These are phyloP conservation scores for Lacerta agilis DNA, from an alignment of 2,797 vertebrate genomes.

Conservation along the genomic window DNA sequence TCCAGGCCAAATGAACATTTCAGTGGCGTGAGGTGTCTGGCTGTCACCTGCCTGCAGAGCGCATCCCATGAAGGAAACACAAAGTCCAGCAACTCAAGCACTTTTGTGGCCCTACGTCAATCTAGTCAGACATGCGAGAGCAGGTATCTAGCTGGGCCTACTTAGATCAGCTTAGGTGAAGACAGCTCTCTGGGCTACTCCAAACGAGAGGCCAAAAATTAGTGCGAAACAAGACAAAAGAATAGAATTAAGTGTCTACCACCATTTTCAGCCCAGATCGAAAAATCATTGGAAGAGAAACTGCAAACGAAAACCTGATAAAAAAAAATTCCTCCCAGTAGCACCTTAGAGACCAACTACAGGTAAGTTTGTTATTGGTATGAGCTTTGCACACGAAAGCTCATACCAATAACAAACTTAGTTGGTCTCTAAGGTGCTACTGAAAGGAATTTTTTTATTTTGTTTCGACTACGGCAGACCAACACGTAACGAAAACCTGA, in stretches of 20 bases:
- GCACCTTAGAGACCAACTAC: too few species aligned
- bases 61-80: not conserved
- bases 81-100: not conserved
- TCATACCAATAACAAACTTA: too few species aligned
- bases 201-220: slow-evolving; percentile 27
- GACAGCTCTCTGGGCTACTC: slow-evolving; percentile 15
- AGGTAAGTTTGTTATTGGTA: too few species aligned
- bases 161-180: slow-evolving; percentile 33
- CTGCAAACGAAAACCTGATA: slow-evolving; percentile 36
- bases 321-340: too few species aligned
- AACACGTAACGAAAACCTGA: slow-evolving; percentile 26
- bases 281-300: not conserved
- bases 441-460: too few species aligned
- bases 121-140: not conserved
- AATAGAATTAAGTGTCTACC: not conserved
- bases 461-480: too few species aligned
- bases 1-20: slow-evolving; percentile 50
- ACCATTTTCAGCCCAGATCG: slow-evolving; percentile 32
- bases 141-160: not conserved
- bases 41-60: slow-evolving; percentile 46
- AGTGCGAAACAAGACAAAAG: not conserved
- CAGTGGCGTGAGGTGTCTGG: slow-evolving; percentile 30
- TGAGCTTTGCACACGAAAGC: too few species aligned
- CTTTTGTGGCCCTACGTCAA: not conserved
- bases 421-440: too few species aligned